Percentiles rank a stretch among this genome's conserved stretches.
These are phyloP conservation scores for Sicus ferrugineus DNA, from an alignment of 2,888 invertebrate species.

Conservation along the genomic window DNA sequence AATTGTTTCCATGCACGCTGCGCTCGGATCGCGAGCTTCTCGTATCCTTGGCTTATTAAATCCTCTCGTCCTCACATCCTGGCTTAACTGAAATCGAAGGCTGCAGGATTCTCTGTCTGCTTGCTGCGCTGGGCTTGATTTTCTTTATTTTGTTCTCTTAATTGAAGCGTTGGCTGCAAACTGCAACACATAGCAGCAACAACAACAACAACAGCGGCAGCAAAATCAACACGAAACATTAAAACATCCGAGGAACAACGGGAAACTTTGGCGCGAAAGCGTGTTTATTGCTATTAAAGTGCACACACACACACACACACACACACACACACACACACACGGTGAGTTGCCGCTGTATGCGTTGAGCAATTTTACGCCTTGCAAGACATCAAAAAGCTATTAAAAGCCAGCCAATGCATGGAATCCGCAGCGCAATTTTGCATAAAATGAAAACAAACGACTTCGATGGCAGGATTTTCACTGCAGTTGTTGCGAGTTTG, in stretches of 20 bases:
- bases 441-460: conserved; percentile 23
- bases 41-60: too few relatives aligned
- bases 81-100: too few relatives aligned
- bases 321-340: neutral
- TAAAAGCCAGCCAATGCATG: conserved; percentile 14
- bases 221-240: neutral
- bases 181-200: neutral
- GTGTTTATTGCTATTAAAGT: conserved; percentile 27
- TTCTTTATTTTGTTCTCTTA: too few relatives aligned
- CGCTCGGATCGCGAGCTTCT: conserved; percentile 17
- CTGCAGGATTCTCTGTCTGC: too few relatives aligned
- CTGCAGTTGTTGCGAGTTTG: neutral
- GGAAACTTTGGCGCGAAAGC: conserved; percentile 24
- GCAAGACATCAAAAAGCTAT: conserved; percentile 26
- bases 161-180: too few relatives aligned
- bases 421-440: neutral
- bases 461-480: neutral
- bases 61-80: too few relatives aligned
- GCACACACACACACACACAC: neutral
- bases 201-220: neutral
- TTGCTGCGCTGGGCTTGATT: too few relatives aligned
- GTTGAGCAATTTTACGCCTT: conserved; percentile 8
- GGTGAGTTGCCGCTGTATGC: neutral
- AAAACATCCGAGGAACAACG: neutral
- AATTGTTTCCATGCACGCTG: conserved; percentile 29